Base-by-base conservation (phyloP, 2,888 invertebrate genomes). In the Parnassius mnemosyne region DNA sequence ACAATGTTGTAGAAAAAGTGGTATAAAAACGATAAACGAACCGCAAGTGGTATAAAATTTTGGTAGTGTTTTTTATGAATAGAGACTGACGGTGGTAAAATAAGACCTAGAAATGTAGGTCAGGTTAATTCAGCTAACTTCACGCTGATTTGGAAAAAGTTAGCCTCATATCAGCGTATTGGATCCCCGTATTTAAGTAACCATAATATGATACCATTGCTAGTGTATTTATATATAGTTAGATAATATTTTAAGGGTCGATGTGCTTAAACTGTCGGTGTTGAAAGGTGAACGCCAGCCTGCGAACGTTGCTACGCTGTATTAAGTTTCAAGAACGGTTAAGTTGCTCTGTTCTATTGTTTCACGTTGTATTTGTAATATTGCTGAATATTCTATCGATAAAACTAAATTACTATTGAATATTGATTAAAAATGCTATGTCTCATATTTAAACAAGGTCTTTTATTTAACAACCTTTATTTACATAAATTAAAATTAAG, bases 341-440 rank as follows among this genome's bases (percentile, higher is more conserved):
- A 76, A 80, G 83, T 91, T 90, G 91, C 91, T 78, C 81, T 82
- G 79, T 88, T 87, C 79, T 73, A 85, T 88, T 86, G 84, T 89
- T 91, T 89, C 84, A 84, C 83, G 90, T 91, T 91, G 89, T 91
- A 89, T 90, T 90, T 90, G 85, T 90, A 89, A 87, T 81, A 84
- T 82, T 89, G 89, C 89, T 89, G 78, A 84, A 89, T 91, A 90
- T 90, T 91, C 87, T 91, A 91, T 90, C 79, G 80, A 89, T 85
- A 81, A 84, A 85, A 63, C 75, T 80, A 81, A 78, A 80, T 81
- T 84, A 87, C 84, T 88, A 88, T 89, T 89, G 82, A 87, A 80
- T 88, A 87, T 87, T 89, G 78, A 90, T 89, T 90, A 89, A 89
- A 87, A 89, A 87, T 77, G 89, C 89, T 89, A 86, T 83, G 87